Evolutionary conservation across 2,113 vertebrate species (phyloP), one percentile per base, ranked within the genome.

Genomic region (Rhipidura dahli): DNA sequence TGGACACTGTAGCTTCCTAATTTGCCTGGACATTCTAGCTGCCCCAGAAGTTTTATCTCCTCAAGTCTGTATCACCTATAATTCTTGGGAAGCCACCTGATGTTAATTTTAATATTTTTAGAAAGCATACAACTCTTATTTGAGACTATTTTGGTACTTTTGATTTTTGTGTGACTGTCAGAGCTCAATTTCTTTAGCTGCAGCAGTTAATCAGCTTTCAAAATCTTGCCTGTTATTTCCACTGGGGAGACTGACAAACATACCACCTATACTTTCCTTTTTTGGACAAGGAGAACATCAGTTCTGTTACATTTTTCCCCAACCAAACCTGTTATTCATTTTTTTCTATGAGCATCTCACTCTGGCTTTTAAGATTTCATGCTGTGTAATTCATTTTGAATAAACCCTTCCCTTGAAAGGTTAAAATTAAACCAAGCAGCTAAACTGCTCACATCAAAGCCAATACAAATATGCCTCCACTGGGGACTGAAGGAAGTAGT

Each of bases 371-470:
- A 83, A 84, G 81, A 79, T 82, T 85, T 78, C 90, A 88, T 70
- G 71, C 75, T 86, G 71, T 33, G 70, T 69, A 91, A 91, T 88
- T 88, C 72, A 85, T 86, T 88, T 72, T 59, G 56, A 90, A 92
- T 65, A 87, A 86, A 82, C 27, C 59, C 35, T 94, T 92, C 54
- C 54, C 49, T 69, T 88, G 75, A 90, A 94, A 93, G 70, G 70
- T 91, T 83, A 77, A 94, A 91, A 93, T 80, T 80, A 90, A 90
- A 90, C 75, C 78, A 90, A 86, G 54, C 59, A 91, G 75, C 79
- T 92, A 53, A 70, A 66, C 44, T 54, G 78, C 84, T 91, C 76
- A 88, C 63, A 90, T 95, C 93, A 96, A 96, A 96, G 92, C 71
- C 68, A 87, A 77, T 59, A 94, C 75, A 96, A 96, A 91, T 40